These are phyloP conservation scores for Trachelus troglodyta DNA, from an alignment of 2,888 invertebrate species.

Conservation along the genomic window DNA sequence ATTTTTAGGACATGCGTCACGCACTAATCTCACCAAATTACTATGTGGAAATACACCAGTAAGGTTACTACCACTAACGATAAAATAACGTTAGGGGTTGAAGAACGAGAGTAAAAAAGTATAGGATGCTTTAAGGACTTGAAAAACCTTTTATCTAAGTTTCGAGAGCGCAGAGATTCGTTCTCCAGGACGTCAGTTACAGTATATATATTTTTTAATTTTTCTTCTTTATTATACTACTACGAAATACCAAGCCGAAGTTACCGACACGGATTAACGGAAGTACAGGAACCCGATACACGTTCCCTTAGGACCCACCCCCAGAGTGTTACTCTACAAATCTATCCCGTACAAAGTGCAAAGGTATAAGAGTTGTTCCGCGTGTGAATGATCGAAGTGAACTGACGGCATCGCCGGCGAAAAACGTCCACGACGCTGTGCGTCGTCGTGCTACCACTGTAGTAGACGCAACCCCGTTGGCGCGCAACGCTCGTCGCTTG, in stretches of 20 bases:
- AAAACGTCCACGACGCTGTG: neutral
- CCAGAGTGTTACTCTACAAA: neutral
- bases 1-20: neutral
- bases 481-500: conserved; percentile 1
- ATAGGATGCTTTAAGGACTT: neutral
- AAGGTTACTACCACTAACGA: neutral
- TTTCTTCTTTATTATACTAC: neutral
- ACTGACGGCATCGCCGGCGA: neutral
- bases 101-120: neutral
- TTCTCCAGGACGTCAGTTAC: neutral
- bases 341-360: neutral
- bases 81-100: neutral
- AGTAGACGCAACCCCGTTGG: conserved; percentile 2
- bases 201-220: neutral
- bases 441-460: neutral
- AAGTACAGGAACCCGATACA: neutral
- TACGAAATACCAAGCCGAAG: neutral
- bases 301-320: neutral
- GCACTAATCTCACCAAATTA: neutral
- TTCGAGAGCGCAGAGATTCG: neutral
- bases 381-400: neutral
- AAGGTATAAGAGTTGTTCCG: neutral
- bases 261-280: neutral
- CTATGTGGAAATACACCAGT: neutral
- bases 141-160: neutral